These are phyloP conservation scores for Solenodon paradoxus DNA, from an alignment of 2,113 vertebrate genomes.

Conservation along the genomic window DNA sequence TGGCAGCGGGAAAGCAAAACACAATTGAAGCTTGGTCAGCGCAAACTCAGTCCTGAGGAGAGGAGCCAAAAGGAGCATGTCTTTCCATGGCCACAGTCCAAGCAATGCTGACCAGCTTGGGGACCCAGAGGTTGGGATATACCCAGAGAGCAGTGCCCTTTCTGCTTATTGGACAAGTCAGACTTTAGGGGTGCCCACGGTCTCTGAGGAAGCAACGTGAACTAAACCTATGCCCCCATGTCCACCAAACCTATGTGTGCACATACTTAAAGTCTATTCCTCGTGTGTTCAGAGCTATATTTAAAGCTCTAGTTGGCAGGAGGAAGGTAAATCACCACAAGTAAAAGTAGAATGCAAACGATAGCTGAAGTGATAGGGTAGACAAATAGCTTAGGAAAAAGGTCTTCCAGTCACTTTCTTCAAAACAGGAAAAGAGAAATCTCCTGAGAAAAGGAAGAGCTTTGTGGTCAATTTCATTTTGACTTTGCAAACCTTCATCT, in stretches of 20 bases:
- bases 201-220: not conserved
- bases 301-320: not conserved
- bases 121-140: not conserved
- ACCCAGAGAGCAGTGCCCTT: not conserved
- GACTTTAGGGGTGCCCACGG: not conserved
- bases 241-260: not conserved
- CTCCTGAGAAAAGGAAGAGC: not conserved
- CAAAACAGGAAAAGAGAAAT: not conserved
- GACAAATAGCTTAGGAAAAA: not conserved
- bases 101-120: not conserved
- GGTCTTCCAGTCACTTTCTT: not conserved
- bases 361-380: not conserved
- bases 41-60: not conserved
- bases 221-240: fast-evolving
- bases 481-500: not conserved
- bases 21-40: conserved; percentile 24
- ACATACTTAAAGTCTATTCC: not conserved
- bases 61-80: not conserved
- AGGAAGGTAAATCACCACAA: not conserved
- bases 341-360: not conserved
- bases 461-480: not conserved
- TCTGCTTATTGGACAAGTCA: not conserved
- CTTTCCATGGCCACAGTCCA: not conserved
- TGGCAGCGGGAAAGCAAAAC: conserved; percentile 61
- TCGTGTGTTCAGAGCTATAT: not conserved